These are phyloP conservation scores for Acleris emargana DNA, from an alignment of 2,888 invertebrate genomes.

Conservation along the genomic window DNA sequence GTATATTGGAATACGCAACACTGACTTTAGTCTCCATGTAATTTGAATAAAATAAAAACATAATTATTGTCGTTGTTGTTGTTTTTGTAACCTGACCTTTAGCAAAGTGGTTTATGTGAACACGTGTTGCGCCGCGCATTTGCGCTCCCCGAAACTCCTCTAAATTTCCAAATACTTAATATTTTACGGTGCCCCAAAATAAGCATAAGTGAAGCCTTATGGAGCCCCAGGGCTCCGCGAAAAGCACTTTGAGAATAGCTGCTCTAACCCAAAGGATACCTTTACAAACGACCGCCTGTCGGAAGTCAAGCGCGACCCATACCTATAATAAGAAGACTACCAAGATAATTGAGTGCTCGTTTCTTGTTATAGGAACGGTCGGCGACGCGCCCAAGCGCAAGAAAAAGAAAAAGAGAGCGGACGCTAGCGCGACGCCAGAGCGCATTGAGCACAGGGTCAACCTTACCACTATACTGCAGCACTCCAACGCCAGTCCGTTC, in stretches of 20 bases:
- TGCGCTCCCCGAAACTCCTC: neutral
- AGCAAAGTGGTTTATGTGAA: too few relatives aligned
- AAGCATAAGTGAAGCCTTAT: too few relatives aligned
- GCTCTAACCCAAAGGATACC: conserved; percentile 8
- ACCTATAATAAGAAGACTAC: conserved; percentile 55
- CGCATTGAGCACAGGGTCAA: conserved; percentile 78
- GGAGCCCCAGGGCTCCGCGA: too few relatives aligned
- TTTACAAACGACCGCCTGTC: neutral
- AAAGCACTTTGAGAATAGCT: conserved; percentile 1
- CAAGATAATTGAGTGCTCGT: conserved; percentile 75
- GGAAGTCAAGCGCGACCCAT: conserved; percentile 42
- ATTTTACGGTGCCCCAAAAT: too few relatives aligned
- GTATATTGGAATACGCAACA: too few relatives aligned
- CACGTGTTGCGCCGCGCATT: neutral
- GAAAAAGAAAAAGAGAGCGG: conserved; percentile 72
- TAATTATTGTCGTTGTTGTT: too few relatives aligned
- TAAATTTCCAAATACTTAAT: too few relatives aligned
- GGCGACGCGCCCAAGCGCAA: conserved; percentile 66
- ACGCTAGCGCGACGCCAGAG: conserved; percentile 75
- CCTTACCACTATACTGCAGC: conserved; percentile 74
- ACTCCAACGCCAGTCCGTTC: conserved; percentile 78
- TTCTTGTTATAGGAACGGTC: conserved; percentile 79
- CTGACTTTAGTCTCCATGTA: too few relatives aligned
- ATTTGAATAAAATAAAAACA: too few relatives aligned
- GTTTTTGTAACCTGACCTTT: too few relatives aligned